These are phyloP conservation scores for Collichthys lucidus DNA, from an alignment of 2,113 vertebrate species.

Conservation along the genomic window DNA sequence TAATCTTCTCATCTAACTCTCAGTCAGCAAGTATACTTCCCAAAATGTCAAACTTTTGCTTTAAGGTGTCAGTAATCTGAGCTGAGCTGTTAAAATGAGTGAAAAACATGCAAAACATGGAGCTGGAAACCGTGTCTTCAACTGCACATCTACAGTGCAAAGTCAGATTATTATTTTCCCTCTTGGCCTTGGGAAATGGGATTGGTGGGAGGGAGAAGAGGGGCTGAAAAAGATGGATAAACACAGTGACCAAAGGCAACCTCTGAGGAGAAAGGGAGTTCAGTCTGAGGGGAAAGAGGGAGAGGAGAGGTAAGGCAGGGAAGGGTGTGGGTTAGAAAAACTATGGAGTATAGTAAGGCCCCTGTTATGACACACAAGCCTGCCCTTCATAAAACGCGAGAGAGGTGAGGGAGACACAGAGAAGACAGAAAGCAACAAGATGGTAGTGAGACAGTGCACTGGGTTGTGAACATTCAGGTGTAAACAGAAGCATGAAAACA, in stretches of 20 bases:
- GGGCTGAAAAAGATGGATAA: constrained; percentile 53
- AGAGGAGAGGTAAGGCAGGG: constrained; percentile 52
- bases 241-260: constrained; percentile 62
- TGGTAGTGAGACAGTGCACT: constrained; percentile 40
- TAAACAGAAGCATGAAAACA: constrained; percentile 48
- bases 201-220: not conserved
- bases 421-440: constrained; percentile 48
- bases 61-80: not conserved
- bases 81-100: not conserved
- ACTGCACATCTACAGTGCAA: not conserved
- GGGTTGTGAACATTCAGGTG: constrained; percentile 17
- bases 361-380: constrained; percentile 82
- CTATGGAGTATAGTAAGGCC: constrained; percentile 75
- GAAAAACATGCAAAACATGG: constrained; percentile 2
- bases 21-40: too few relatives aligned
- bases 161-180: constrained; percentile 42
- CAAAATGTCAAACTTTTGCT: not conserved
- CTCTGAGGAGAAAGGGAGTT: constrained; percentile 61
- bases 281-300: constrained; percentile 59
- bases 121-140: not conserved
- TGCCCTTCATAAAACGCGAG: constrained; percentile 74
- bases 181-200: not conserved
- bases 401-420: constrained; percentile 41
- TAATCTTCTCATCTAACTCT: too few relatives aligned
- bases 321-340: constrained; percentile 81